Evolutionary conservation across 1,140 invertebrate species (phyloP), one percentile per base, ranked within the genome.

Genomic region (Palaemon carinicauda): DNA sequence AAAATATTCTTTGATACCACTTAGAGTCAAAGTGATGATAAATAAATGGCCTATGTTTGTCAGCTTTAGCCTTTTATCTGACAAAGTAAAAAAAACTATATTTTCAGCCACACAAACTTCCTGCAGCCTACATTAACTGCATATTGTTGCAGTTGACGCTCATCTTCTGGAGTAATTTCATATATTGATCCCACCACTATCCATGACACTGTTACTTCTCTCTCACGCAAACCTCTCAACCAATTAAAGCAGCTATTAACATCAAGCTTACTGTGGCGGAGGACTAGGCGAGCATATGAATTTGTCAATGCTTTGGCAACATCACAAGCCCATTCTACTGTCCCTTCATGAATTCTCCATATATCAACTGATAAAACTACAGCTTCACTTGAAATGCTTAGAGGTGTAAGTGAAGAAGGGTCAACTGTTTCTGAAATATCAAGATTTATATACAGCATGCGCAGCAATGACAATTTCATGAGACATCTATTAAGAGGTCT

Each of bases 101-200:
- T 78, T 73, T 86, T 80, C 19, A 86, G 27, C 84, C 77, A 79
- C 2, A 71, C 69, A 17, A 86, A 54, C 50, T 86, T 80, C 12
- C 10, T 33, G 31, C 84, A 86, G 2, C 69, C 77, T 9, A 86
- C 73, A 1, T 53, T 51, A 1, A 10, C 15, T 29, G 84, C 77
- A 14, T 31, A 27, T 10, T 31, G 29, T 5, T 56, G 41, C 2
- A 86, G 29, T 10, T 41, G 50, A 3, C 51, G 24, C 12, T 41
- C 21, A 7, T 80, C 52, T 15, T 80, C 41, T 9, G 33, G 21
- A 0, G 60, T 74, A 29, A 80, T 19, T 14, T 33, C 50, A 1
- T 29, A 65, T 10, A 69, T 80, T 17, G 84, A 86, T 1, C 84
- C 84, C 41, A 86, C 53, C n/a, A 86, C 84, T n/a, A 86, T n/a